Evolutionary conservation across 1,140 invertebrate species (phyloP).

Genomic region (Melipona quadrifasciata): DNA sequence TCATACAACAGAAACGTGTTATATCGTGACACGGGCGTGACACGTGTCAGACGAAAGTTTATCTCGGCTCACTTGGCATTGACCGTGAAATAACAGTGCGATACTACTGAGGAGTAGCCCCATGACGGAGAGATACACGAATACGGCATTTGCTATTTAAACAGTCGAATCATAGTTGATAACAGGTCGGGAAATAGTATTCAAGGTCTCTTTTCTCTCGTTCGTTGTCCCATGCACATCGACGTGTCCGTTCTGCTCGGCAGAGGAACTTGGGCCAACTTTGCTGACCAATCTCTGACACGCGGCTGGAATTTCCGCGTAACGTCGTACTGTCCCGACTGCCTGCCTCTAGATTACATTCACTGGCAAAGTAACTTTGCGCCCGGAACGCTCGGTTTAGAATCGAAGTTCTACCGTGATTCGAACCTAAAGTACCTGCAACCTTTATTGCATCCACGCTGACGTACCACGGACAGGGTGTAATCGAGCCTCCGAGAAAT

Average conservation of each 20-base stretch:
- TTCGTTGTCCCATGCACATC: neutral
- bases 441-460: neutral
- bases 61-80: no score
- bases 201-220: neutral
- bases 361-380: slow-evolving; percentile 9
- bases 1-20: no score
- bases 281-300: slow-evolving; percentile 43
- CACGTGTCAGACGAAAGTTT: no score
- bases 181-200: neutral
- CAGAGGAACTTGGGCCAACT: slow-evolving; percentile 19
- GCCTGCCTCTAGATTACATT: slow-evolving; percentile 26
- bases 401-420: slow-evolving; percentile 13
- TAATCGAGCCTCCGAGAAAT: slow-evolving; percentile 14
- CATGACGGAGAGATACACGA: no score
- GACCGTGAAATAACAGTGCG: no score
- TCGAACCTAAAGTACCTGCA: neutral
- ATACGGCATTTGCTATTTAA: neutral
- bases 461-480: slow-evolving; percentile 7
- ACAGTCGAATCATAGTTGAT: neutral
- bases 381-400: no score
- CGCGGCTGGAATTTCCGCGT: slow-evolving; percentile 26
- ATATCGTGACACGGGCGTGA: no score
- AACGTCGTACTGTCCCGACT: slow-evolving; percentile 29
- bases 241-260: slow-evolving; percentile 15
- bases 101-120: no score